Evolutionary conservation across 2,888 invertebrate genomes (phyloP).

Genomic region (Aphodius granarius): DNA sequence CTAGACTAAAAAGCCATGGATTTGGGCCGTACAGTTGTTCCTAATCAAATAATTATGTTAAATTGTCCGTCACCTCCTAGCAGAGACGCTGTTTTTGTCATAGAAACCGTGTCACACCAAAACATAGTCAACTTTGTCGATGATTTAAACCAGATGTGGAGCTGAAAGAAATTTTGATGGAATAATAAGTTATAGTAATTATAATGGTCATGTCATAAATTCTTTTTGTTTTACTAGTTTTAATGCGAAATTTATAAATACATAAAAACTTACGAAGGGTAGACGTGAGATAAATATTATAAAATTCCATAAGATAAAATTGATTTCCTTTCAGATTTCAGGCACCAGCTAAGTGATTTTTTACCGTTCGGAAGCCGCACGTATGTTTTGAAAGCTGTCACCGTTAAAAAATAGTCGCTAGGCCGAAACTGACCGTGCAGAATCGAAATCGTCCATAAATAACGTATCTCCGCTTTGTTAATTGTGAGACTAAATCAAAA

Average conservation of each 20-base stretch:
- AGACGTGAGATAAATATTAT: too few species aligned
- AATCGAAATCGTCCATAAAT: constrained; percentile 7
- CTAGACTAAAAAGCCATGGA: background rate
- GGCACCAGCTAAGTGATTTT: background rate
- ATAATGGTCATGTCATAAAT: too few species aligned
- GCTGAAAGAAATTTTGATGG: too few species aligned
- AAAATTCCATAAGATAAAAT: background rate
- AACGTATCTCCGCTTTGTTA: constrained; percentile 18
- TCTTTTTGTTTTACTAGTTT: too few species aligned
- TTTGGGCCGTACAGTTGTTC: background rate
- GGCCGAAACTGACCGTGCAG: background rate
- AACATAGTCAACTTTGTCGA: background rate
- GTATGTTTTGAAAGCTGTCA: background rate
- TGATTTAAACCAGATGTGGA: background rate
- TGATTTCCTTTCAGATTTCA: background rate
- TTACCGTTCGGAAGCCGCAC: background rate
- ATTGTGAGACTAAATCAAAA: constrained; percentile 26
- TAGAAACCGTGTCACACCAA: background rate
- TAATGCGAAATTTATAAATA: too few species aligned
- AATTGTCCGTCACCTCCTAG: background rate
- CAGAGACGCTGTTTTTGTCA: background rate
- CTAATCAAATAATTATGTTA: background rate
- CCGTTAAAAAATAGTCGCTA: background rate
- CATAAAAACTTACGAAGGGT: too few species aligned
- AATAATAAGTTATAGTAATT: too few species aligned